Percentiles rank a stretch among this genome's conserved stretches.
phyloP scores from a whole-genome alignment of 92 coral and sea anemone species.

The Bergia sp. region DNA sequence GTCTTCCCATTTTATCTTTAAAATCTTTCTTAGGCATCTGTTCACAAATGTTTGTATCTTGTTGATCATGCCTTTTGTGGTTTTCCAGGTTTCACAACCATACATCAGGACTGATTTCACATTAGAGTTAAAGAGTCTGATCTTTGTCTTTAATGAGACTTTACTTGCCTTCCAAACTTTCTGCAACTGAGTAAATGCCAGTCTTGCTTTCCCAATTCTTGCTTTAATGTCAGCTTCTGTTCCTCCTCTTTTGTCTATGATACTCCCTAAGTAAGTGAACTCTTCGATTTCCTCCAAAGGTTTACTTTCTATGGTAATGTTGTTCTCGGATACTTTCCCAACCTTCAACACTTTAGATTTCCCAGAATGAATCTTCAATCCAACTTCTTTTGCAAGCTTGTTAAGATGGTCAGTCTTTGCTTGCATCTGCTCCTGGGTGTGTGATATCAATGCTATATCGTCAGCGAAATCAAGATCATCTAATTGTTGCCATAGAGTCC shows the following conservation, averaged over 20 bases:
- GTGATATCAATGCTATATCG: neutral
- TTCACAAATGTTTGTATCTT: neutral
- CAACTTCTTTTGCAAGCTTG: neutral
- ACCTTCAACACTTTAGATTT: slow-evolving; percentile 2
- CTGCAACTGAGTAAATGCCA: slow-evolving; percentile 8
- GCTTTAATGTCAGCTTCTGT: neutral
- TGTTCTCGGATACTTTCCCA: neutral
- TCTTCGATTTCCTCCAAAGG: neutral
- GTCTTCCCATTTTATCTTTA: neutral
- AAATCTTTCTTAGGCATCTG: neutral
- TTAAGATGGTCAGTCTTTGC: neutral
- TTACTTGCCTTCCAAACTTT: neutral
- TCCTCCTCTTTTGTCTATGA: slow-evolving; percentile 21
- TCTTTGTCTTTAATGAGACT: neutral
- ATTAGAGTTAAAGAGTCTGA: neutral
- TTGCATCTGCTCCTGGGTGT: neutral
- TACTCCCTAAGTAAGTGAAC: slow-evolving; percentile 22
- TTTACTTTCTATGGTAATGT: neutral
- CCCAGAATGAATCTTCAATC: neutral
- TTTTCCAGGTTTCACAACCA: neutral
- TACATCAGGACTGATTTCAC: slow-evolving; percentile 5
- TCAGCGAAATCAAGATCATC: slow-evolving; percentile 2
- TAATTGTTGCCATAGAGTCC: neutral
- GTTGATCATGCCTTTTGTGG: neutral
- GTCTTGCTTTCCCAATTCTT: slow-evolving; percentile 12